These are phyloP conservation scores for Polypterus senegalus DNA, from an alignment of 2,113 vertebrate genomes.

Conservation along the genomic window DNA sequence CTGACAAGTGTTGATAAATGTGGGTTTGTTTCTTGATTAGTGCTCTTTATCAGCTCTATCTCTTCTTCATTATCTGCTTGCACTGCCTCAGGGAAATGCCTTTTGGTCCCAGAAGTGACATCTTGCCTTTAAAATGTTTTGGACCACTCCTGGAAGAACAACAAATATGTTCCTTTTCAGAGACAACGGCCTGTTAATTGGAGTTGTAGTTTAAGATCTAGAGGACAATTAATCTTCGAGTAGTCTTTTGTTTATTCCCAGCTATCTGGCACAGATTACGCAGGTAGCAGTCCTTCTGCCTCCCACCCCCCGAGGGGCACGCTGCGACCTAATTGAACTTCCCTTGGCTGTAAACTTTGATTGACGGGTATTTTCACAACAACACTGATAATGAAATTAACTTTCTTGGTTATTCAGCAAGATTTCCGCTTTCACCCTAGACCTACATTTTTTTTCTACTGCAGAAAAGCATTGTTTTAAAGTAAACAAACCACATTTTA, in stretches of 20 bases:
- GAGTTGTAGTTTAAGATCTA: constrained; percentile 36
- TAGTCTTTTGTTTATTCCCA: constrained; percentile 40
- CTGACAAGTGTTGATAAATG: constrained; percentile 1
- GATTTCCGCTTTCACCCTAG: no score
- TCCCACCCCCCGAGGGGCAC: constrained; percentile 36
- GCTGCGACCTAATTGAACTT: constrained; percentile 46
- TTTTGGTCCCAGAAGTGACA: constrained; percentile 4
- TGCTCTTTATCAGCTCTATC: neutral
- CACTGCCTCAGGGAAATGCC: constrained; percentile 1
- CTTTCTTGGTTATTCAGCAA: no score
- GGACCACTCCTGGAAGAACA: constrained; percentile 8
- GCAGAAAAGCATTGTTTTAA: no score
- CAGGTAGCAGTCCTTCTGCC: constrained; percentile 47
- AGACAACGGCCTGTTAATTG: constrained; percentile 28
- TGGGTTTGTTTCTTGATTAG: constrained; percentile 8
- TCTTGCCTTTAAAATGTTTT: constrained; percentile 4
- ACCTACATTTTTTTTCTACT: no score
- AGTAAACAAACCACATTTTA: no score
- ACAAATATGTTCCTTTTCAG: constrained; percentile 14
- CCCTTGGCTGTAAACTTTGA: constrained; percentile 45
- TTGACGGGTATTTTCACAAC: constrained; percentile 56
- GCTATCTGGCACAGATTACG: constrained; percentile 58
- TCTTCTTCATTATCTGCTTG: neutral
- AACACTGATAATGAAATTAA: constrained; percentile 55
- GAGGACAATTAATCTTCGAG: constrained; percentile 42